A percentile compares a stretch with the other conserved stretches of the same genome.
These are phyloP conservation scores for Phrynocephalus forsythii DNA, from an alignment of 2,797 vertebrate genomes.

Conservation along the genomic window DNA sequence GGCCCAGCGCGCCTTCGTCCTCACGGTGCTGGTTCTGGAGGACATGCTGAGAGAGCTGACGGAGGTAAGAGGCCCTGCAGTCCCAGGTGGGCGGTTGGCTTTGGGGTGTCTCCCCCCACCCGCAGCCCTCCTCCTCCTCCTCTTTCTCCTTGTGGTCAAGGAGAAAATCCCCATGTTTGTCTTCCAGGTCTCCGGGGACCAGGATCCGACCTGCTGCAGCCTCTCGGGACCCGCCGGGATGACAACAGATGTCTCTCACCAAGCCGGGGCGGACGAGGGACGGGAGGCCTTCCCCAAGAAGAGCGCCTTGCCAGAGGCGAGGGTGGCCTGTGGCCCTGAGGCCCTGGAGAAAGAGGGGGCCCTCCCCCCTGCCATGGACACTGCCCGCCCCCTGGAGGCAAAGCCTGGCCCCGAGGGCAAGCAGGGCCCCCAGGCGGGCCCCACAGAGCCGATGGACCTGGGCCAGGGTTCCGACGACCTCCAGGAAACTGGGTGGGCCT, in stretches of 20 bases:
- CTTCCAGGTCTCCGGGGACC: conserved; percentile 85
- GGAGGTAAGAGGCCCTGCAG: conserved; percentile 77
- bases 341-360: conserved; percentile 76
- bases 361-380: conserved; percentile 74
- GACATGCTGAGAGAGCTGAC: conserved; percentile 93
- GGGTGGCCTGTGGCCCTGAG: conserved; percentile 70
- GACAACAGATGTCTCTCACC: conserved; percentile 90
- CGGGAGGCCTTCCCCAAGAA: conserved; percentile 87
- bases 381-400: conserved; percentile 62
- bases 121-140: too few species aligned
- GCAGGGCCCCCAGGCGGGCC: conserved; percentile 72
- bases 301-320: conserved; percentile 80
- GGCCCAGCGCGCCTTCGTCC: conserved; percentile 95
- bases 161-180: neutral
- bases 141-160: neutral
- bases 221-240: conserved; percentile 89
- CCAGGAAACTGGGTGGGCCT: conserved; percentile 72
- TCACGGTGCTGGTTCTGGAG: conserved; percentile 97
- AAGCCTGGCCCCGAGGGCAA: conserved; percentile 72
- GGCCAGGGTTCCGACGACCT: conserved; percentile 78
- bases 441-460: conserved; percentile 91
- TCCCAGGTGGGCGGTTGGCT: too few species aligned
- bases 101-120: too few species aligned
- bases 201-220: conserved; percentile 78
- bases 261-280: conserved; percentile 86